These are phyloP conservation scores for Melanotaenia parkinsoni DNA, from an alignment of 2,797 vertebrate species.

Conservation along the genomic window DNA sequence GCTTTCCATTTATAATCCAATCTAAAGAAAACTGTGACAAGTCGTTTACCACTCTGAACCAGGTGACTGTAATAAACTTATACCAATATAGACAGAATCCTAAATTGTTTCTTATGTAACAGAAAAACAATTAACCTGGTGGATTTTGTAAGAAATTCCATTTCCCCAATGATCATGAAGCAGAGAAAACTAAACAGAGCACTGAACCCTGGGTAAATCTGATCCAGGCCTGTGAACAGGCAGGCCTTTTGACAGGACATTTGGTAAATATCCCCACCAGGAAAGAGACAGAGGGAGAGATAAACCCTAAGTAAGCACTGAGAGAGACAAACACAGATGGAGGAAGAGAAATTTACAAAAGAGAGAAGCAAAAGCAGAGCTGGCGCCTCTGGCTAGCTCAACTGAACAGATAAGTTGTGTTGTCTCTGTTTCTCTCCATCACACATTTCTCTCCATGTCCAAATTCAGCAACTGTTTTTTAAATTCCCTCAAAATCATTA, in stretches of 20 bases:
- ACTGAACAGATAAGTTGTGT: slow-evolving; percentile 7
- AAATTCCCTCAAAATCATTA: slow-evolving; percentile 15
- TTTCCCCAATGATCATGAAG: slow-evolving; percentile 31
- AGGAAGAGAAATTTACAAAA: slow-evolving; percentile 31
- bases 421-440: slow-evolving; percentile 7
- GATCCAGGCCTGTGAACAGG: slow-evolving; percentile 49
- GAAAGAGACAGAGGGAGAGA: slow-evolving; percentile 32
- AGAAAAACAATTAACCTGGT: slow-evolving; percentile 32
- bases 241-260: slow-evolving; percentile 48
- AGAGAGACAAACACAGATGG: slow-evolving; percentile 14
- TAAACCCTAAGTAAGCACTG: slow-evolving; percentile 40
- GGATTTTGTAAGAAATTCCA: slow-evolving; percentile 58
- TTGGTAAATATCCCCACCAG: slow-evolving; percentile 51
- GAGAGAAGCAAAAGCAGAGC: slow-evolving; percentile 11
- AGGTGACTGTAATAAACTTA: slow-evolving; percentile 14
- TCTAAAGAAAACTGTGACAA: slow-evolving; percentile 6
- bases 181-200: slow-evolving; percentile 41
- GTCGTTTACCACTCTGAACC: slow-evolving; percentile 15
- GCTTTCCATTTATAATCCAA: slow-evolving; percentile 14
- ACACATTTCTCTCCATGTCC: not conserved
- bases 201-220: slow-evolving; percentile 45
- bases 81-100: slow-evolving; percentile 40
- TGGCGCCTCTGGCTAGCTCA: slow-evolving; percentile 22
- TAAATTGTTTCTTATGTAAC: slow-evolving; percentile 25
- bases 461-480: slow-evolving; percentile 9